Evolutionary conservation across 2,797 vertebrate species (phyloP), one percentile per base, ranked within the genome.

Genomic region (Danio choprae): DNA sequence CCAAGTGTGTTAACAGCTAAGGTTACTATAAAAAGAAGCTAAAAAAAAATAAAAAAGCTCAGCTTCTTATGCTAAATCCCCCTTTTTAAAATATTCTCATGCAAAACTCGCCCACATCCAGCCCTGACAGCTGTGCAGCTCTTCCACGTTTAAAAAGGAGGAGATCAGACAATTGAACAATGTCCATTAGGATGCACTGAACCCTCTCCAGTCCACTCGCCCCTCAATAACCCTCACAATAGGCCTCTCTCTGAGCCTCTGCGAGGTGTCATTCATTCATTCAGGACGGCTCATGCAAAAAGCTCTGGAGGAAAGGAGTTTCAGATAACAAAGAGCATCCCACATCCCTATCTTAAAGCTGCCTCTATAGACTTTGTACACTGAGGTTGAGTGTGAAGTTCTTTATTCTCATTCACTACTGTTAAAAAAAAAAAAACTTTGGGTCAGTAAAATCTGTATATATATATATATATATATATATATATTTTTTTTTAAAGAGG

Each of bases 241-340:
- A 53, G 56, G 50, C 8, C 71, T 10, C 58, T 29, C 53, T 65
- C 58, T 55, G 63, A 46, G 22, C 46, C 56, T 29, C 18, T 16
- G 53, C 80, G 77, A 80, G 56, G 67, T 79, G 74, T 63, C 59
- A 73, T 77, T 83, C 81, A 77, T 53, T 83, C 81, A 77, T 53
- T 83, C 79, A 74, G 76, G 41, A 60, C 22, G 36, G 29, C 18
- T 43, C 7, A 40, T 29, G 50, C 4, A 29, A 36, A 60, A 60
- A 16, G 11, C 63, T 46, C 46, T 55, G 58, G 53, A 53, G 56
- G 20, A 77, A 75, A 70, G 56, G 56, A 80, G 75, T 43, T 75
- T 81, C 48, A 76, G 18, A 77, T 36, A n/a, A 43, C 59, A 77
- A 60, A 58, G 48, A 41, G 73, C 13, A 44, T 71, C 71, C 16